Conservation (phyloP, 2,113 vertebrate species). For the Porphyrio hochstetteri region DNA sequence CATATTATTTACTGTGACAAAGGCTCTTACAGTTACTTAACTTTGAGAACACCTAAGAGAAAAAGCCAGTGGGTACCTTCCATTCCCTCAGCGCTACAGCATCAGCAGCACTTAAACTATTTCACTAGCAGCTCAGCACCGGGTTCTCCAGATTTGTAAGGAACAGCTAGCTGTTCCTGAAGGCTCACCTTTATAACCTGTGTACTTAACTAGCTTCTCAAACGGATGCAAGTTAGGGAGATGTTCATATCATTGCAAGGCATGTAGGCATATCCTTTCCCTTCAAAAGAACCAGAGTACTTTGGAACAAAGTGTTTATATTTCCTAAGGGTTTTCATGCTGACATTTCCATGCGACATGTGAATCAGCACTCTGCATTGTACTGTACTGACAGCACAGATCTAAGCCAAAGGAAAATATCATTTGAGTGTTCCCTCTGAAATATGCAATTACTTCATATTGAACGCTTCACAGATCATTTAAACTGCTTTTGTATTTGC, state of each 20-base stretch:
- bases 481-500: conserved; percentile 1
- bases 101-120: neutral
- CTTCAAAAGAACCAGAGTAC: neutral
- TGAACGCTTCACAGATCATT: neutral
- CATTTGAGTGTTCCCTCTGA: neutral
- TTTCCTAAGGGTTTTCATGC: neutral
- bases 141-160: neutral
- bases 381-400: neutral
- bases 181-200: neutral
- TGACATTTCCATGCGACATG: neutral
- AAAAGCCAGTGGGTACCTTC: neutral
- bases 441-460: neutral
- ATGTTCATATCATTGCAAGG: neutral
- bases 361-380: neutral
- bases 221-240: neutral
- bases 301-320: neutral
- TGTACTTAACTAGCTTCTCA: neutral
- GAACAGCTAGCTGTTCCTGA: fast-evolving
- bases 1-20: neutral
- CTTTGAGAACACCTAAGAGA: neutral
- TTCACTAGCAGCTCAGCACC: neutral
- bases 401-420: neutral
- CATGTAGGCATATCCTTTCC: neutral
- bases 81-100: neutral
- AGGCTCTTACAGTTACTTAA: neutral